Evolutionary conservation across 1,140 invertebrate species (phyloP).

Genomic region (Tetranychus cinnabarinus): DNA sequence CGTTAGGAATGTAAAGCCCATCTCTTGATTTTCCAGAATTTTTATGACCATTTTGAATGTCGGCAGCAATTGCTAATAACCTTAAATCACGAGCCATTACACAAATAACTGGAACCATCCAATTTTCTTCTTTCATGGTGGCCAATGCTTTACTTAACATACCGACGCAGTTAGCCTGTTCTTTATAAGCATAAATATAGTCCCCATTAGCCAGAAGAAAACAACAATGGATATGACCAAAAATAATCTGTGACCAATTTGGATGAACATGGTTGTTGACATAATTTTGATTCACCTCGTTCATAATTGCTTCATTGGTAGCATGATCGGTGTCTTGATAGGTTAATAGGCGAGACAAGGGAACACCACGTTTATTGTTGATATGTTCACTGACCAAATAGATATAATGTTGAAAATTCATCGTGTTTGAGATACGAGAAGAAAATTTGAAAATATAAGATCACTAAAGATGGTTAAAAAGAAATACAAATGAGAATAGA

Average conservation of each 20-base stretch:
- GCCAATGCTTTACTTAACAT: constrained; percentile 59
- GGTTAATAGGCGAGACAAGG: background rate
- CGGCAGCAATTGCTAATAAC: constrained; percentile 34
- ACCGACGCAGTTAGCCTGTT: constrained; percentile 51
- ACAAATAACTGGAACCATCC: constrained; percentile 75
- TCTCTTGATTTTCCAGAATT: background rate
- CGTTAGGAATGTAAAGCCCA: constrained; percentile 25
- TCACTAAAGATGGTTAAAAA: too few relatives aligned
- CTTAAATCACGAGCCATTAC: constrained; percentile 64
- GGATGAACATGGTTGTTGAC: constrained; percentile 10
- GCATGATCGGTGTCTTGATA: background rate
- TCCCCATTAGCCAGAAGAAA: constrained; percentile 25
- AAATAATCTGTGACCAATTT: constrained; percentile 53
- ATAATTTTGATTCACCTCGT: background rate
- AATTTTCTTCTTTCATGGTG: constrained; percentile 79
- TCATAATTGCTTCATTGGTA: background rate
- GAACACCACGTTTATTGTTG: background rate
- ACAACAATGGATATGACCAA: constrained; percentile 43
- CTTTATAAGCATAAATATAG: constrained; percentile 45
- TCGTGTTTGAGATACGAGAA: background rate
- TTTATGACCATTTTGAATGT: constrained; percentile 6
- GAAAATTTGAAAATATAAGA: too few relatives aligned
- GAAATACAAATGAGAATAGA: too few relatives aligned
- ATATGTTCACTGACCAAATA: background rate
- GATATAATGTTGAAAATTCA: background rate